Evolutionary conservation across 2,113 vertebrate genomes (phyloP).

Genomic region (Hoplias malabaricus): DNA sequence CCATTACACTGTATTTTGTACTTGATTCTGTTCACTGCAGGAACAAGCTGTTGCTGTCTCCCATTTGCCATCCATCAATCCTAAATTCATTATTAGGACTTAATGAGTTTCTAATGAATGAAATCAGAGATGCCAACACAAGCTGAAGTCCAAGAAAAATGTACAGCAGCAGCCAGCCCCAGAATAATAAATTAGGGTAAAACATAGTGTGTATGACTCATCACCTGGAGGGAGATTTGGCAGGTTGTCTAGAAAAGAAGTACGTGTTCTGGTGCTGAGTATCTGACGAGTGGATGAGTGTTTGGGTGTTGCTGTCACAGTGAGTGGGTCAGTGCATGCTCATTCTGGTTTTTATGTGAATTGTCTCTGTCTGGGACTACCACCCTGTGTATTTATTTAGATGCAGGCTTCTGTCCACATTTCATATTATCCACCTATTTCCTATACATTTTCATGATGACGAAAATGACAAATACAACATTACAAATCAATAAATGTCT

Average conservation of each 20-base stretch:
- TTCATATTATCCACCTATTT: too few relatives aligned
- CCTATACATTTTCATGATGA: too few relatives aligned
- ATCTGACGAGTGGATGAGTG: neutral
- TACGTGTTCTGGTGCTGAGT: neutral
- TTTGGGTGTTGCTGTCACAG: neutral
- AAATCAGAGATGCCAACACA: neutral
- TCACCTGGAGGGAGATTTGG: neutral
- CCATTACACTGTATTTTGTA: neutral
- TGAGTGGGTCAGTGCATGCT: neutral
- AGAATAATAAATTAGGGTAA: neutral
- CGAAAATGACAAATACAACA: too few relatives aligned
- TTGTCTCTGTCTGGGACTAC: neutral
- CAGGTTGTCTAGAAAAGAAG: neutral
- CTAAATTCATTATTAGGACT: neutral
- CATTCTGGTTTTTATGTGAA: neutral
- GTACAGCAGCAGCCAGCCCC: neutral
- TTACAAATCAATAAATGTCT: too few relatives aligned
- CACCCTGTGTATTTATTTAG: neutral
- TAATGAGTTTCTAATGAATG: conserved; percentile 3
- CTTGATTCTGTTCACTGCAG: neutral
- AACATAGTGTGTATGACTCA: neutral
- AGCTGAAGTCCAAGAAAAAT: neutral
- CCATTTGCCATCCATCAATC: neutral
- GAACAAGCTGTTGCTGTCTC: neutral
- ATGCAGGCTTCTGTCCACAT: too few relatives aligned